These are phyloP conservation scores for Sebastes ruberrimus DNA, from an alignment of 2,797 vertebrate species.

Conservation along the genomic window DNA sequence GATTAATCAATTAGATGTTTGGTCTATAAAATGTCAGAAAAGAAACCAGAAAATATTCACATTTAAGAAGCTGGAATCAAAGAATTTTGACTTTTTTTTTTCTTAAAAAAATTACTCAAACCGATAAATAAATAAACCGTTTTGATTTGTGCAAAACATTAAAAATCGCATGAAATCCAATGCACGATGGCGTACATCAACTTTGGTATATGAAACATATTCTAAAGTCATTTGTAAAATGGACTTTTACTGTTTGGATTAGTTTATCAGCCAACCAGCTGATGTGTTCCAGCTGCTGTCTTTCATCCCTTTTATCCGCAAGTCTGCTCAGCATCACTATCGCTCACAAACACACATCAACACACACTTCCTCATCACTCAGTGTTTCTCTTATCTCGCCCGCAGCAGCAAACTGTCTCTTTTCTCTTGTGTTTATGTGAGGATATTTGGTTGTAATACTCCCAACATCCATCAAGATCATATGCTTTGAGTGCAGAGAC, in stretches of 20 bases:
- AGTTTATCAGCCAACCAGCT: neutral
- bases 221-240: neutral
- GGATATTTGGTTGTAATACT: neutral
- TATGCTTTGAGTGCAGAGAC: neutral
- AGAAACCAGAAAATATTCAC: too few species aligned
- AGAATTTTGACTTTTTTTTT: too few species aligned
- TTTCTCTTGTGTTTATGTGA: slow-evolving; percentile 5
- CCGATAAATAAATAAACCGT: neutral
- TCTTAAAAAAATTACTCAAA: too few species aligned
- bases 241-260: neutral
- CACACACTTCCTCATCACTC: neutral
- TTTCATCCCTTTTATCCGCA: slow-evolving; percentile 1
- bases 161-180: neutral
- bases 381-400: neutral
- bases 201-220: neutral
- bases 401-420: neutral
- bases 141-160: neutral
- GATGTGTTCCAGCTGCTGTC: slow-evolving; percentile 28
- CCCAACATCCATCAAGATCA: neutral
- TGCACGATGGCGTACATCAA: neutral
- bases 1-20: fast-evolving
- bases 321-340: slow-evolving; percentile 19
- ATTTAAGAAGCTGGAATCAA: too few species aligned
- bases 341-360: neutral
- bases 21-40: too few species aligned